A percentile compares a stretch with the other conserved stretches of the same genome.
phyloP scores from a whole-genome alignment of 2,113 vertebrate genomes.

The Hydropotes inermis region DNA sequence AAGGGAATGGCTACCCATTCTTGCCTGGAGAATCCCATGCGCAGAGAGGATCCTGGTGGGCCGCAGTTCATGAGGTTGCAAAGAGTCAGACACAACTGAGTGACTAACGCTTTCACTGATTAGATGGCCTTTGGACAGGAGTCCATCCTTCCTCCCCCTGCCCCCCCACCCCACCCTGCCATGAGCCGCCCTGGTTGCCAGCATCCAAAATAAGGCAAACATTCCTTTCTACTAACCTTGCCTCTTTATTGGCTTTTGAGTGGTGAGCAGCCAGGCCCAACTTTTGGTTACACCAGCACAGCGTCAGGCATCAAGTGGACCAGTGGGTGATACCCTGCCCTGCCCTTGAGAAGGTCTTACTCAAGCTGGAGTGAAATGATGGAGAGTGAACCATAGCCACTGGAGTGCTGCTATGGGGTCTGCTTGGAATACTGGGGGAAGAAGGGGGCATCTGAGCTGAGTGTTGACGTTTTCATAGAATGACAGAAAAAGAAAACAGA shows the following conservation, averaged over 20 bases:
- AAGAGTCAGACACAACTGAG: accelerated
- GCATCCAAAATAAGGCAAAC: not conserved
- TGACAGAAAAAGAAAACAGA: not conserved
- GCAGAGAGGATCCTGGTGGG: not conserved
- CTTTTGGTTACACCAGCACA: not conserved
- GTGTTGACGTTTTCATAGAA: not conserved
- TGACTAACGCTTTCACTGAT: not conserved
- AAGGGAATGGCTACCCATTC: not conserved
- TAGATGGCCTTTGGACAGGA: not conserved
- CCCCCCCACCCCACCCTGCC: accelerated
- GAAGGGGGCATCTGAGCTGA: not conserved
- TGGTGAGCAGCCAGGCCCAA: not conserved
- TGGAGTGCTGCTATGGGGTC: too few relatives aligned
- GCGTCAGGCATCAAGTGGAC: not conserved
- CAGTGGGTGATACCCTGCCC: not conserved
- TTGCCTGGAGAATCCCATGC: not conserved
- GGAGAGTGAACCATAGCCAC: not conserved
- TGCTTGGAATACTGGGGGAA: not conserved
- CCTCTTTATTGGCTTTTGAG: not conserved
- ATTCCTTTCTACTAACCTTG: not conserved
- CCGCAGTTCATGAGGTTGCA: not conserved
- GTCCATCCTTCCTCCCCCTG: not conserved
- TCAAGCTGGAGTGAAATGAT: not conserved
- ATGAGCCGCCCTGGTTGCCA: not conserved
- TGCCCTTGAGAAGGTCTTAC: not conserved